Conservation (phyloP, 1,140 invertebrate species). For the Amyelois transitella region DNA sequence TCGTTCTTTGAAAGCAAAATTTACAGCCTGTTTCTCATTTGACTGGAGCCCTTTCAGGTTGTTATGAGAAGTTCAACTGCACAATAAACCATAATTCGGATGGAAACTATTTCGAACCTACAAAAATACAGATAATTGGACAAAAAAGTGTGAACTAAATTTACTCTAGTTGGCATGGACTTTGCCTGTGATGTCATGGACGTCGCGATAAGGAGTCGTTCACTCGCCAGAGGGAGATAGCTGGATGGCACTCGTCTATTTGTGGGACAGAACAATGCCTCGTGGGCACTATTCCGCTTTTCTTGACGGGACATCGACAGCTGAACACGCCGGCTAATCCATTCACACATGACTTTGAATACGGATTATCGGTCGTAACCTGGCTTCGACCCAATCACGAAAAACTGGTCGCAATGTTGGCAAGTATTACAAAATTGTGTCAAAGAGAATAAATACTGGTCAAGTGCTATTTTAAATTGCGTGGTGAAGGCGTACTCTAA, state of each 20-base stretch:
- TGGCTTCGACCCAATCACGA: conserved; percentile 1
- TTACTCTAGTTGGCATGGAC: conserved; percentile 28
- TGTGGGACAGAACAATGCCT: conserved; percentile 50
- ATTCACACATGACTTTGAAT: conserved; percentile 1
- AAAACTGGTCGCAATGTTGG: not conserved
- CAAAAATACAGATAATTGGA: no score
- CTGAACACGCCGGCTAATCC: conserved; percentile 10
- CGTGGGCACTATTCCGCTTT: conserved; percentile 15
- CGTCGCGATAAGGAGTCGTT: conserved; percentile 55
- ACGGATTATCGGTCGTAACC: not conserved
- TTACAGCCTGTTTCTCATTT: no score
- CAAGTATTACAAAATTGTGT: not conserved
- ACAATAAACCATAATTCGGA: no score
- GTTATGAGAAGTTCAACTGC: no score
- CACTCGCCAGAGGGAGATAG: conserved; percentile 39
- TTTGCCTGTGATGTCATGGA: conserved; percentile 44
- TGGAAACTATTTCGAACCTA: no score
- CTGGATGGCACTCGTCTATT: conserved; percentile 30
- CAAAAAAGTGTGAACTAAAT: no score
- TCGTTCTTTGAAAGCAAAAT: no score
- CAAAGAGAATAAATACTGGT: no score
- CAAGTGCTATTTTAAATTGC: no score
- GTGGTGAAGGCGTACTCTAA: no score
- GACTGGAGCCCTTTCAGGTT: no score
- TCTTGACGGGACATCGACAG: conserved; percentile 14